Base-by-base conservation (phyloP, 1,140 invertebrate genomes). In the Bilobella aurantiaca region DNA sequence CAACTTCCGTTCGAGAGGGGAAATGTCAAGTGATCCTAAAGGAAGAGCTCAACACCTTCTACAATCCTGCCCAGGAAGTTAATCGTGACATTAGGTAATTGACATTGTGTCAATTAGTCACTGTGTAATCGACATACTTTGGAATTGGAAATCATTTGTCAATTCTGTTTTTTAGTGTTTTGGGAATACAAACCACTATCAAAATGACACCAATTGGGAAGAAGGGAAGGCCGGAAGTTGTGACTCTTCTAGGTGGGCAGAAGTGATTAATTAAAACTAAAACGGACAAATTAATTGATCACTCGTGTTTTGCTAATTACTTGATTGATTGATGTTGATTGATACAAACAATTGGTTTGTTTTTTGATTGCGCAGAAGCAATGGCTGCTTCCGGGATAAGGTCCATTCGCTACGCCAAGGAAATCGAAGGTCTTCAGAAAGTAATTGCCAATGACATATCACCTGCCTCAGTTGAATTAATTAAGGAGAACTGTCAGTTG, bases 41-140 rank as follows among this genome's bases (percentile, higher is more conserved):
- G 12, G 75, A 79, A 21, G 62, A 74, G 12, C 82, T 85, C 56
- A 84, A 87, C 75, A 92, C 97, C 0, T 98, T 98, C 78, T 98
- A 97, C 75, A 98, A 98, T 80, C 93, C 92, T 1, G 94, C 96
- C 21, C 95, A 98, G 78, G 91, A 97, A 78, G 97, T 98, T 74
- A 98, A 98, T 76, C 81, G 95, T 74, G 95, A 98, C 80, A 77
- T 98, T n/a, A 95, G 87, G 81, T 87, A 82, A 64, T 74, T 73
- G 58, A 71, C 32, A n/a, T 21, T 21, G 60, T 62, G 18, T 18
- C 62, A 56, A 5, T 32, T 16, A 21, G 8, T 63, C 27, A 62
- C 62, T 64, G 56, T 30, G n/a, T n/a, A n/a, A n/a, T n/a, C n/a
- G n/a, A n/a, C n/a, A 42, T 1, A 16, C 16, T 29, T 28, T 23